These are phyloP conservation scores for Dynastes grantii DNA, from an alignment of 2,888 invertebrate species.

Conservation along the genomic window DNA sequence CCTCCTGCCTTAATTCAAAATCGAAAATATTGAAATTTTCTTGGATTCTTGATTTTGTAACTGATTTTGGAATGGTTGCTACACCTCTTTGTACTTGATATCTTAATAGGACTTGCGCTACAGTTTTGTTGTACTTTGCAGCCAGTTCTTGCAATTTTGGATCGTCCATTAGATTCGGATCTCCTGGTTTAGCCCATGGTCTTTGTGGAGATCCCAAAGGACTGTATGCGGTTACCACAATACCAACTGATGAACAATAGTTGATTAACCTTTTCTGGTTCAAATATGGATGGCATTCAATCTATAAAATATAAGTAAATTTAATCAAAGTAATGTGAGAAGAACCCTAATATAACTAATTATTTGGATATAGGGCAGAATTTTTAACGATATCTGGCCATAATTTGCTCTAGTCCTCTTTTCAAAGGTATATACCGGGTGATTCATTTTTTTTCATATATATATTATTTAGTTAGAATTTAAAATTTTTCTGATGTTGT, in stretches of 20 bases:
- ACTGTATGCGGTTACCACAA: slow-evolving; percentile 84
- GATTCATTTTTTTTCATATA: no score
- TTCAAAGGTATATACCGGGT: no score
- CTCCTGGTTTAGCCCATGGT: slow-evolving; percentile 80
- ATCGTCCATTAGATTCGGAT: slow-evolving; percentile 76
- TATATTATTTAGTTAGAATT: no score
- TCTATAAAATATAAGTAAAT: slow-evolving; percentile 70
- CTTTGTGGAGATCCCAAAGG: slow-evolving; percentile 85
- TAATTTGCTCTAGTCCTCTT: no score
- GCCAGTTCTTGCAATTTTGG: slow-evolving; percentile 76
- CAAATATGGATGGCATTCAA: slow-evolving; percentile 77
- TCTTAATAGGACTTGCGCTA: slow-evolving; percentile 81
- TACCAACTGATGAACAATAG: slow-evolving; percentile 77
- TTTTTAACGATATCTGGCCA: no score
- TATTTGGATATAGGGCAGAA: not conserved
- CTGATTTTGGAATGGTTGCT: slow-evolving; percentile 75
- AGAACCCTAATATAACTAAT: slow-evolving; percentile 36
- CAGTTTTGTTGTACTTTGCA: slow-evolving; percentile 77
- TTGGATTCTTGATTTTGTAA: slow-evolving; percentile 71
- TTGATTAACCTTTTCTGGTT: slow-evolving; percentile 80
- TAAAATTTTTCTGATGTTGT: no score
- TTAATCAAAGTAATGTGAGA: not conserved
- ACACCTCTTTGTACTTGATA: slow-evolving; percentile 72
- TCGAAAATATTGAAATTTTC: slow-evolving; percentile 75
- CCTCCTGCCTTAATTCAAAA: slow-evolving; percentile 72